Conservation (phyloP, 2,797 vertebrate genomes). For the Scyliorhinus canicula region DNA sequence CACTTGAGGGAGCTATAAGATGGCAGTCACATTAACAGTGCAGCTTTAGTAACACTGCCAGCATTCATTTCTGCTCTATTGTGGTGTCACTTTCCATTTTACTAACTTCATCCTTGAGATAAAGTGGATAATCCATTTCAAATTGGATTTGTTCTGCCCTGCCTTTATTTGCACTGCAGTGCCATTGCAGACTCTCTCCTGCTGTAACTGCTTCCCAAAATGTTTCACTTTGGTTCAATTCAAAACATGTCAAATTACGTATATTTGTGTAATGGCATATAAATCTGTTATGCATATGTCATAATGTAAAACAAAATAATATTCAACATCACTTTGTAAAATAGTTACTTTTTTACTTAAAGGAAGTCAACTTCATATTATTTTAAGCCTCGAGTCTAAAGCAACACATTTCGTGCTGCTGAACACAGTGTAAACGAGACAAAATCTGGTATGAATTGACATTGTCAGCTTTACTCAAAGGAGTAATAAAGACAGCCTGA, state of each 20-base stretch:
- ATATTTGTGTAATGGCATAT: constrained; percentile 30
- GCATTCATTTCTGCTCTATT: not conserved
- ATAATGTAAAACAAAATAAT: constrained; percentile 28
- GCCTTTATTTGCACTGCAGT: constrained; percentile 4
- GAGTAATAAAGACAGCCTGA: not conserved
- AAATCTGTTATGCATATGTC: constrained; percentile 25
- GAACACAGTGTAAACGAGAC: not conserved
- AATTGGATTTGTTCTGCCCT: constrained; percentile 2
- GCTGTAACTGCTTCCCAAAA: constrained; percentile 22
- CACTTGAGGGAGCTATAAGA: constrained; percentile 9
- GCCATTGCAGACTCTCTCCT: not conserved
- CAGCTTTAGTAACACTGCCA: not conserved
- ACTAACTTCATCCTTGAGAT: constrained; percentile 26
- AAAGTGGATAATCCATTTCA: constrained; percentile 22
- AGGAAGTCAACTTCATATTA: constrained; percentile 15
- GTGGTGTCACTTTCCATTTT: not conserved
- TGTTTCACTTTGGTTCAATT: constrained; percentile 21
- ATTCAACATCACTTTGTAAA: constrained; percentile 10
- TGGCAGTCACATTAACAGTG: not conserved
- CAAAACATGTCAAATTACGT: constrained; percentile 32
- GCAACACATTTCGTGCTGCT: constrained; percentile 29
- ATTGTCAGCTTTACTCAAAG: not conserved
- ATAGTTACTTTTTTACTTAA: not conserved
- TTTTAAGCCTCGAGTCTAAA: constrained; percentile 19
- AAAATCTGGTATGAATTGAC: constrained; percentile 24